phyloP scores from a whole-genome alignment of 2,797 vertebrate genomes.

The Cynodonichthys magdalenae region DNA sequence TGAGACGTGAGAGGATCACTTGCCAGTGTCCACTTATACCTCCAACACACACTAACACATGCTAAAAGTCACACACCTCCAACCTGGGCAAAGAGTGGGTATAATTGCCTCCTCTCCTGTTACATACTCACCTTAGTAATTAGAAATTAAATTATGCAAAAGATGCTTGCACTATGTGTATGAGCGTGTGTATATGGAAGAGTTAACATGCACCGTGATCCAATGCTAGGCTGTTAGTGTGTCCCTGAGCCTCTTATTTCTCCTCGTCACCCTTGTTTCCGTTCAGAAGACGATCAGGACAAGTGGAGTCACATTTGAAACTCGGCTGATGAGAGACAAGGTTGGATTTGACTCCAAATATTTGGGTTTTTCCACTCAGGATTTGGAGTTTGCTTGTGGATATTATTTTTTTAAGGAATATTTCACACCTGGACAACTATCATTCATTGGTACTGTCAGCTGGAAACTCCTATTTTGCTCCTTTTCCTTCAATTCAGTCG shows the following conservation, averaged over 20 bases:
- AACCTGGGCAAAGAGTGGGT: conserved; percentile 39
- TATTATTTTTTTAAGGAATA: too few relatives aligned
- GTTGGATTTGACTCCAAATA: not conserved
- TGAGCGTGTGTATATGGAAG: conserved; percentile 12
- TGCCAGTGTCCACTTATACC: conserved; percentile 13
- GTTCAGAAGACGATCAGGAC: not conserved
- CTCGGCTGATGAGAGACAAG: not conserved
- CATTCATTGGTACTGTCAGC: too few relatives aligned
- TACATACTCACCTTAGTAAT: conserved; percentile 56
- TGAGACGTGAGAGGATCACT: conserved; percentile 35
- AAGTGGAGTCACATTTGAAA: conserved; percentile 5
- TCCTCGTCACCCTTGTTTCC: not conserved
- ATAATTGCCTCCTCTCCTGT: conserved; percentile 47
- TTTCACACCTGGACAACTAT: too few relatives aligned
- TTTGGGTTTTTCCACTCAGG: not conserved
- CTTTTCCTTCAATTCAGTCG: too few relatives aligned
- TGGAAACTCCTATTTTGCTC: too few relatives aligned
- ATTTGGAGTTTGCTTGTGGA: not conserved
- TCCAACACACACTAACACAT: conserved; percentile 20
- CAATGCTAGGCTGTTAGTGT: conserved; percentile 9
- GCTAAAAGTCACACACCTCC: conserved; percentile 4
- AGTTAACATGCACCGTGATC: conserved; percentile 8
- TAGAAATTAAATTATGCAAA: conserved; percentile 57
- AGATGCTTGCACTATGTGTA: conserved; percentile 20
- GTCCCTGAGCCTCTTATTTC: not conserved